Evolutionary conservation across 2,113 vertebrate genomes (phyloP).

Genomic region (Ciconia maguari): DNA sequence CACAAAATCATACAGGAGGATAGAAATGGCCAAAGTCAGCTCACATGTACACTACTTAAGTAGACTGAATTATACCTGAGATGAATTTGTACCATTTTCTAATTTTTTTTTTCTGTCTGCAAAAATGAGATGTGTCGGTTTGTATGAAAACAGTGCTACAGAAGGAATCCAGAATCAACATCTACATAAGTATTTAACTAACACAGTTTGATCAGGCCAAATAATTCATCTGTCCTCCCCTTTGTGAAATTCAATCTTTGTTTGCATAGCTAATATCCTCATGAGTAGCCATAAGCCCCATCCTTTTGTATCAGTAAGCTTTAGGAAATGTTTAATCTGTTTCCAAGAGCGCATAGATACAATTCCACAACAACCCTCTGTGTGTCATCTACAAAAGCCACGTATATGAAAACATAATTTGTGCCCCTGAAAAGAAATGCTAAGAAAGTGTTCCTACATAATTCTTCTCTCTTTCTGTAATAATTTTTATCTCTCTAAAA

Average conservation of each 20-base stretch:
- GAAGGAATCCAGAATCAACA: not conserved
- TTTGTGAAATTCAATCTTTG: conserved; percentile 10
- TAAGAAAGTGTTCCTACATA: not conserved
- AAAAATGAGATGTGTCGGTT: not conserved
- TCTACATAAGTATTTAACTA: not conserved
- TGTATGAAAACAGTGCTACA: not conserved
- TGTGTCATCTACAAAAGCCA: not conserved
- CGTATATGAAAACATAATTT: not conserved
- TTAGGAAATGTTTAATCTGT: conserved; percentile 12
- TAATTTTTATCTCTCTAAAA: not conserved
- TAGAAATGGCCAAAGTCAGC: not conserved
- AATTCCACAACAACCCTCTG: not conserved
- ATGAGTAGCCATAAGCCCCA: not conserved
- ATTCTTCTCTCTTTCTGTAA: not conserved
- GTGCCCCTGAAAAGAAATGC: not conserved
- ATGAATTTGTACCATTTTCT: not conserved
- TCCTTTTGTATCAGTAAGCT: not conserved
- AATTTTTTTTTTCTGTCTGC: not conserved
- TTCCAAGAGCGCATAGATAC: not conserved
- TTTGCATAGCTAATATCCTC: conserved; percentile 12
- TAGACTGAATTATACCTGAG: not conserved
- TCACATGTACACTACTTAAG: not conserved
- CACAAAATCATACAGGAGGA: not conserved
- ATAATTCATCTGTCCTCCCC: not conserved
- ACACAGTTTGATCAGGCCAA: not conserved